phyloP scores from a whole-genome alignment of 2,797 vertebrate genomes.

The Rhinatrema bivittatum region DNA sequence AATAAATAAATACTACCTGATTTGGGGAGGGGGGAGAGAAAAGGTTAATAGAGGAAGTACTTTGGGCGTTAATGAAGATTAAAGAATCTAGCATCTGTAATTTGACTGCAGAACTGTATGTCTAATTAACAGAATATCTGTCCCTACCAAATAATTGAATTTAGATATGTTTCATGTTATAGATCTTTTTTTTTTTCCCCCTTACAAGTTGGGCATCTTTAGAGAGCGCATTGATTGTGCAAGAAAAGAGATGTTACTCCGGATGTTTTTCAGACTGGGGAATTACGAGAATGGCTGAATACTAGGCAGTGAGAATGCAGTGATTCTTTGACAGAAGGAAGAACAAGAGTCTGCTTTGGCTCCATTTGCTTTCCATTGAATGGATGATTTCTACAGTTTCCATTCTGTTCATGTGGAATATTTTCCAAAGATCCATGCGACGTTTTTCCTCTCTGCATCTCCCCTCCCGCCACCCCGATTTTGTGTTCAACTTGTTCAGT shows the following conservation, averaged over 20 bases:
- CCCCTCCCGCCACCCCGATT: no score
- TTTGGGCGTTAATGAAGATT: conserved; percentile 10
- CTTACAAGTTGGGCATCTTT: conserved; percentile 31
- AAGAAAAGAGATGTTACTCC: conserved; percentile 26
- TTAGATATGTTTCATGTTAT: conserved; percentile 29
- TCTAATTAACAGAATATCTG: conserved; percentile 37
- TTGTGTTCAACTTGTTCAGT: no score
- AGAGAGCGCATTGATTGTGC: conserved; percentile 27
- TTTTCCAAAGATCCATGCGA: no score
- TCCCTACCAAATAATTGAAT: conserved; percentile 37
- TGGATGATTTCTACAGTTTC: conserved; percentile 17
- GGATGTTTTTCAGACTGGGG: conserved; percentile 20
- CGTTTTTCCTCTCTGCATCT: no score
- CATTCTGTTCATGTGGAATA: conserved; percentile 15
- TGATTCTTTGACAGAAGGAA: conserved; percentile 9
- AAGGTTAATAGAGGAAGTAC: background rate
- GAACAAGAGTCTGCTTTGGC: conserved; percentile 4
- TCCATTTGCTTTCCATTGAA: conserved; percentile 24
- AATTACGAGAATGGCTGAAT: conserved; percentile 23
- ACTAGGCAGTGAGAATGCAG: conserved; percentile 25
- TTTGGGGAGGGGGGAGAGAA: background rate
- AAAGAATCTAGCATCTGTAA: conserved; percentile 18
- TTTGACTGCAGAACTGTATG: conserved; percentile 22
- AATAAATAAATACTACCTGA: background rate
- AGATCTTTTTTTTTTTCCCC: conserved; percentile 36